A percentile compares a stretch with the other conserved stretches of the same genome.
phyloP scores from a whole-genome alignment of 2,113 vertebrate species.

The Scomber scombrus region DNA sequence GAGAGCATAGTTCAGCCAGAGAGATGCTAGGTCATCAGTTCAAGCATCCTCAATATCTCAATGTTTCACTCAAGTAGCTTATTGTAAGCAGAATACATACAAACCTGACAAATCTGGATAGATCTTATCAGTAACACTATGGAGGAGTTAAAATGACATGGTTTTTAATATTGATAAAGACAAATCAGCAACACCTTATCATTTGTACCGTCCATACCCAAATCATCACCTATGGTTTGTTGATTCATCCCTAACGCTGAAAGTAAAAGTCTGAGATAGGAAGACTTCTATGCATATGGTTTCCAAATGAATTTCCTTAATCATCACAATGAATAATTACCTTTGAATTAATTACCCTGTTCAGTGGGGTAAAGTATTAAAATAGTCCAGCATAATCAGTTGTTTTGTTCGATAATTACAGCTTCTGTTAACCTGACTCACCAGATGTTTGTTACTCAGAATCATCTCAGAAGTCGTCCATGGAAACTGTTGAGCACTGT shows the following conservation, averaged over 20 bases:
- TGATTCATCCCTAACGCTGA: conserved; percentile 6
- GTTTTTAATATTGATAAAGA: neutral
- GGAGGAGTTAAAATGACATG: neutral
- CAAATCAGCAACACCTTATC: neutral
- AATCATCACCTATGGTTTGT: neutral
- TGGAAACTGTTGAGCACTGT: too few relatives aligned
- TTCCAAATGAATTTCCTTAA: neutral
- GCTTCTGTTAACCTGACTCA: too few relatives aligned
- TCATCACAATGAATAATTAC: conserved; percentile 10
- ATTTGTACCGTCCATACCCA: neutral
- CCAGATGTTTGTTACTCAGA: too few relatives aligned
- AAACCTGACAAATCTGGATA: too few relatives aligned
- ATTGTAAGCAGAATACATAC: too few relatives aligned
- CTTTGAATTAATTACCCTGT: neutral
- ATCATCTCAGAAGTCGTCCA: too few relatives aligned
- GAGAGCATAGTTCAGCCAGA: too few relatives aligned
- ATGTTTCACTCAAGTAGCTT: too few relatives aligned
- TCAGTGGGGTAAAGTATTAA: conserved; percentile 12
- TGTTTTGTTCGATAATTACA: neutral
- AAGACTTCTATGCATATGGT: neutral
- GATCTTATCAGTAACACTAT: neutral
- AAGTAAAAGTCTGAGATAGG: neutral
- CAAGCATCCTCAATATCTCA: too few relatives aligned
- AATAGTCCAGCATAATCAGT: neutral
- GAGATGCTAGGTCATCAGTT: too few relatives aligned